phyloP scores from a whole-genome alignment of 2,888 invertebrate species.

The Meganola albula region DNA sequence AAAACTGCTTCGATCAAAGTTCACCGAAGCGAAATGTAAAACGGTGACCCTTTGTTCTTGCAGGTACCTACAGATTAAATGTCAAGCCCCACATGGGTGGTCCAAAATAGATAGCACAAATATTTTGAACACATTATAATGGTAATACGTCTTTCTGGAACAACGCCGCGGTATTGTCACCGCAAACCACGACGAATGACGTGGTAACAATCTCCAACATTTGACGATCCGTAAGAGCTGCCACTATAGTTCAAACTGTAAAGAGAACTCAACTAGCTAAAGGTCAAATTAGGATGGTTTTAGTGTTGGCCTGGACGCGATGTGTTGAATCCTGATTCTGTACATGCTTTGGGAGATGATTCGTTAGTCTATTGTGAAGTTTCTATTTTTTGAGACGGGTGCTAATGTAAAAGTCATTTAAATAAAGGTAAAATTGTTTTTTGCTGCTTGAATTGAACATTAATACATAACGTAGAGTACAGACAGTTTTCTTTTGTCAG shows the following conservation, averaged over 20 bases:
- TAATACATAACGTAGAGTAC: slow-evolving; percentile 32
- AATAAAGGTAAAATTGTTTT: slow-evolving; percentile 17
- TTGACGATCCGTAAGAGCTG: slow-evolving; percentile 23
- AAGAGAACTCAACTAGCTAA: slow-evolving; percentile 8
- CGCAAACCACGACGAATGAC: slow-evolving; percentile 58
- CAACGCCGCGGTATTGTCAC: slow-evolving; percentile 54
- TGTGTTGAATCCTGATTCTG: slow-evolving; percentile 55
- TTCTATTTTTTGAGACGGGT: slow-evolving; percentile 31
- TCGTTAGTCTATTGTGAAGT: slow-evolving; percentile 34
- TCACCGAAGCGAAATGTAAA: slow-evolving; percentile 45
- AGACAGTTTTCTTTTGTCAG: no score
- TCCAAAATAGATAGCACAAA: slow-evolving; percentile 65
- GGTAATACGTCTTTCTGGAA: slow-evolving; percentile 59
- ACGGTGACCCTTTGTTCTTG: slow-evolving; percentile 53
- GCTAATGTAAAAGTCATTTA: slow-evolving; percentile 29
- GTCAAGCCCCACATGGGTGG: slow-evolving; percentile 67
- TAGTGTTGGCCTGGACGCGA: slow-evolving; percentile 35
- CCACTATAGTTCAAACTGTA: slow-evolving; percentile 1
- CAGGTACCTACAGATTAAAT: slow-evolving; percentile 66
- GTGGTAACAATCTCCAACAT: slow-evolving; percentile 28
- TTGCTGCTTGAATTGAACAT: no score
- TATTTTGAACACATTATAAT: slow-evolving; percentile 72
- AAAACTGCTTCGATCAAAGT: neutral
- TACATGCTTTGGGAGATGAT: slow-evolving; percentile 48
- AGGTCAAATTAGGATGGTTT: slow-evolving; percentile 38